phyloP scores from a whole-genome alignment of 2,797 vertebrate species.

The Vireo griseus region DNA sequence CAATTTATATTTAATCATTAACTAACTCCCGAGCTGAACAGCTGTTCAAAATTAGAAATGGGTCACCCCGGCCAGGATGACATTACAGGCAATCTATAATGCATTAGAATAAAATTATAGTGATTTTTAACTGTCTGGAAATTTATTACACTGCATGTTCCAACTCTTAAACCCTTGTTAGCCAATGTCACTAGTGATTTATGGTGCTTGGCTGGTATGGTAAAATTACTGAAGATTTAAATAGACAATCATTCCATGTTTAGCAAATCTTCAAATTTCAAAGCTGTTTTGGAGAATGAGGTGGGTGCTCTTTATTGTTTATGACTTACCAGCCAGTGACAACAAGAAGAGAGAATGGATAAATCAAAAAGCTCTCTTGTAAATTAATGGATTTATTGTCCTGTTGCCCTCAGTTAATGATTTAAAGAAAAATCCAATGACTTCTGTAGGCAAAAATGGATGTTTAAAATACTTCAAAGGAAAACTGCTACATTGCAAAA shows the following conservation, averaged over 20 bases:
- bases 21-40: slow-evolving; percentile 97
- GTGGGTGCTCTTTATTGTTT: slow-evolving; percentile 75
- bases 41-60: slow-evolving; percentile 99
- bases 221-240: slow-evolving; percentile 91
- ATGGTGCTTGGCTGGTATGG: slow-evolving; percentile 84
- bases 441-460: background rate
- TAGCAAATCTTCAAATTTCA: slow-evolving; percentile 86
- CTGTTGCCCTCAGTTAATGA: background rate
- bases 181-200: slow-evolving; percentile 91
- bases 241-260: slow-evolving; percentile 88
- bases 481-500: background rate
- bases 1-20: slow-evolving; percentile 99
- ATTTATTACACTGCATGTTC: slow-evolving; percentile 98
- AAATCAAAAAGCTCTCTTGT: slow-evolving; percentile 56
- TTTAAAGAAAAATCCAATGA: slow-evolving; percentile 39
- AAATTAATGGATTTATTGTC: slow-evolving; percentile 55
- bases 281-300: slow-evolving; percentile 82
- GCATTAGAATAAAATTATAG: slow-evolving; percentile 99
- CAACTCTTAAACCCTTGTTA: slow-evolving; percentile 92
- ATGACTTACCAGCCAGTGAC: slow-evolving; percentile 66
- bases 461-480: background rate
- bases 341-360: slow-evolving; percentile 51
- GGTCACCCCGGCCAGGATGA: slow-evolving; percentile 95
- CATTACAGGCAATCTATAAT: slow-evolving; percentile 99
- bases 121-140: slow-evolving; percentile 99